Conservation (phyloP, 2,888 invertebrate species). For the Pristionchus entomophagus region DNA sequence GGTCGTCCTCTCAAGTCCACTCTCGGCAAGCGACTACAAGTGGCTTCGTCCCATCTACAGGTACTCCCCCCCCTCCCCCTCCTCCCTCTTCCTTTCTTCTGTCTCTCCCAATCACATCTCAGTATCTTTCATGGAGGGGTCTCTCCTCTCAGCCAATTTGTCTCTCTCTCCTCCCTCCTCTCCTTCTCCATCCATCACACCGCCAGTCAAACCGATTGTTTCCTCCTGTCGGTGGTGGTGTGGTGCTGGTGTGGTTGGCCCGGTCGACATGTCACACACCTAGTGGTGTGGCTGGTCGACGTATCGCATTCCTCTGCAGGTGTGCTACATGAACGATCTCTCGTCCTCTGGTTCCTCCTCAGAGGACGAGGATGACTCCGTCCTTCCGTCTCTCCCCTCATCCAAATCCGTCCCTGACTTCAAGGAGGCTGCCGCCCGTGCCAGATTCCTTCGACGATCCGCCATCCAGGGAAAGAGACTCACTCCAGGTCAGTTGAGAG, state of each 20-base stretch:
- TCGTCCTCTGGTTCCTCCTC: constrained; percentile 54
- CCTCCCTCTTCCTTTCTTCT: neutral
- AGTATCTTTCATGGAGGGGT: constrained; percentile 13
- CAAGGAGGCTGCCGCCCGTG: constrained; percentile 33
- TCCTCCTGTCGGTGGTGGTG: neutral
- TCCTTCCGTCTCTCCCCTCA: constrained; percentile 5
- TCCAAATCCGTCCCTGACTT: constrained; percentile 48
- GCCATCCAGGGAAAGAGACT: constrained; percentile 21
- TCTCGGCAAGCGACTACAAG: constrained; percentile 40
- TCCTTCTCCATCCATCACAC: constrained; percentile 37
- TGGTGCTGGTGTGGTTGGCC: neutral
- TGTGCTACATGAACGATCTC: constrained; percentile 77
- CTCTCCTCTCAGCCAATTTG: constrained; percentile 6
- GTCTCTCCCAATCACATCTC: constrained; percentile 34
- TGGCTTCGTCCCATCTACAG: constrained; percentile 43
- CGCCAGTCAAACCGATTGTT: constrained; percentile 2
- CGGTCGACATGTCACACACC: no score
- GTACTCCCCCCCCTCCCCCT: neutral
- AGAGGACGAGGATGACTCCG: constrained; percentile 51
- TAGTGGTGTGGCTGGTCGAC: no score
- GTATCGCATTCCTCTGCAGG: constrained; percentile 80
- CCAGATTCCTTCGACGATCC: constrained; percentile 26
- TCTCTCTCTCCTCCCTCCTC: neutral
- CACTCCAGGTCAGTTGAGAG: constrained; percentile 36
- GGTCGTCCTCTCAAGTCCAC: constrained; percentile 7